A percentile compares a stretch with the other conserved stretches of the same genome.
These are phyloP conservation scores for Dynastes maya DNA, from an alignment of 2,888 invertebrate species.

Conservation along the genomic window DNA sequence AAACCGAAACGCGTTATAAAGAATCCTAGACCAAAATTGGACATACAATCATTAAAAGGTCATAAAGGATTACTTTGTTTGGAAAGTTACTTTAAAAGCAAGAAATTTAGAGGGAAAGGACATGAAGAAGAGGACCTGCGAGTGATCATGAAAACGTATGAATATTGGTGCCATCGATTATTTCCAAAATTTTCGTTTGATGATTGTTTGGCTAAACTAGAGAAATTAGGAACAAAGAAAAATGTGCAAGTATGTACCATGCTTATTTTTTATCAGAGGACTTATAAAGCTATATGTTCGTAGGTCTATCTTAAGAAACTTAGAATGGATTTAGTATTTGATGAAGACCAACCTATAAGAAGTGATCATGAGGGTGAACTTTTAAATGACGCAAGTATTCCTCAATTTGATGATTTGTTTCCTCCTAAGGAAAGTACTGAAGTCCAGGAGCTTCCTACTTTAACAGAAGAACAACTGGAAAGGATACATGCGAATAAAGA, in stretches of 20 bases:
- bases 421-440: constrained; percentile 15
- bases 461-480: constrained; percentile 79
- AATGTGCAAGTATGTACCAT: constrained; percentile 78
- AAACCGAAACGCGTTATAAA: constrained; percentile 75
- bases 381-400: constrained; percentile 74
- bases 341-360: constrained; percentile 66
- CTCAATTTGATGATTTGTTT: constrained; percentile 38
- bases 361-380: constrained; percentile 66
- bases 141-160: constrained; percentile 84
- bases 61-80: constrained; percentile 87
- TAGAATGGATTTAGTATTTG: constrained; percentile 75
- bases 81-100: constrained; percentile 84
- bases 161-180: constrained; percentile 95
- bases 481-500: constrained; percentile 74
- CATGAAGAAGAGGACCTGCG: constrained; percentile 89
- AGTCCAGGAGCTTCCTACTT: constrained; percentile 54
- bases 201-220: constrained; percentile 85
- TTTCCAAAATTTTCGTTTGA: constrained; percentile 93
- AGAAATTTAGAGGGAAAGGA: constrained; percentile 84
- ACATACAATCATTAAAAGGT: constrained; percentile 82
- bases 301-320: constrained; percentile 80
- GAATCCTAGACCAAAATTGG: constrained; percentile 80
- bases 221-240: constrained; percentile 87
- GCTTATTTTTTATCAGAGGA: constrained; percentile 9
- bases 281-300: constrained; percentile 18